Base-by-base conservation (phyloP, 2,797 vertebrate species). In the Micropoecilia bifurca region DNA sequence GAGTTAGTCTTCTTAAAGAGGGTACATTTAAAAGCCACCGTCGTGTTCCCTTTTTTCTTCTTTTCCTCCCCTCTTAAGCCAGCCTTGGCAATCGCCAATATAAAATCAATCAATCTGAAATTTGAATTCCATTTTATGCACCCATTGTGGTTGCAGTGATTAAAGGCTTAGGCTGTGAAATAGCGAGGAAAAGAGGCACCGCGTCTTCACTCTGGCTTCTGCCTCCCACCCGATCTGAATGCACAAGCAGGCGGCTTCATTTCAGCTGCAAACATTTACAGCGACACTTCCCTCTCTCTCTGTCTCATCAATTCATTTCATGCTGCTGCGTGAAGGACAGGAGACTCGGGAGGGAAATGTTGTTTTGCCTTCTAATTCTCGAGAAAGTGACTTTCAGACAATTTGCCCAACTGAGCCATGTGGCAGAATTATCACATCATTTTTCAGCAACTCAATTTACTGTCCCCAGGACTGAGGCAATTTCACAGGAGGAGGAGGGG, bases 101-200 rank as follows among this genome's bases (percentile, higher is more conserved):
- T 48, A 80, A 63, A 93, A 93, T 93, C 91, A 92, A 91, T 94
- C 88, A 87, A 91, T 92, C 86, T 85, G 80, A 90, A 92, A 93
- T 88, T 83, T 89, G 81, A 91, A 92, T 90, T 92, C 73, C 83
- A 83, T 91, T 92, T 92, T 86, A 90, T 83, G 88, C 90, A 83
- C 87, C 71, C 83, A 89, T 89, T 90, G 91, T 88, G 79, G 84
- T 77, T 76, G 78, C 79, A 36, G 81, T 72, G 92, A 95, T 93
- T 93, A 92, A 93, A 93, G 88, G 92, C 93, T 93, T 86, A 88
- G 83, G 83, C 86, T 74, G 68, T 90, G 92, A 92, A 93, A 94
- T 80, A 87, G 80, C n/a, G 68, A 72, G 81, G 47, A 80, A 80
- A 91, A 59, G 63, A 41, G 10, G 79, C 28, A 45, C 73, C 39